A percentile compares a stretch with the other conserved stretches of the same genome.
Evolutionary conservation across 2,113 vertebrate genomes (phyloP).

Genomic region (Chitala chitala): DNA sequence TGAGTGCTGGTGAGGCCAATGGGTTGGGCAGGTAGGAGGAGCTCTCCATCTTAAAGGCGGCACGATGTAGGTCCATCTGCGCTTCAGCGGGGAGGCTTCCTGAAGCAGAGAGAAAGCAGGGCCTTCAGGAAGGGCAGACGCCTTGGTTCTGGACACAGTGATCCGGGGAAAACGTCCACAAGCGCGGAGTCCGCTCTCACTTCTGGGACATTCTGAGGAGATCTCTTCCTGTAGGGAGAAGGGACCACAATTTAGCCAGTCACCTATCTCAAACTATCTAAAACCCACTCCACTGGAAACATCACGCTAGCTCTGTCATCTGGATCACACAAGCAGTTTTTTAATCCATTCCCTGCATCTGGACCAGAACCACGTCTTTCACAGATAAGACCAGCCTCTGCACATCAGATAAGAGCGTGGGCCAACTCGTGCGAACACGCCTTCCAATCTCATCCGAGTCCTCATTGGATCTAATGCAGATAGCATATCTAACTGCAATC

Average conservation of each 20-base stretch:
- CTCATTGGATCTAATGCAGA: conserved; percentile 57
- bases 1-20: conserved; percentile 91
- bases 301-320: conserved; percentile 27
- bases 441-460: conserved; percentile 31
- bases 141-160: neutral
- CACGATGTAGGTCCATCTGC: conserved; percentile 97
- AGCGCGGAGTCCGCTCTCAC: conserved; percentile 20
- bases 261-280: conserved; percentile 34
- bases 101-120: conserved; percentile 33
- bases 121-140: conserved; percentile 21
- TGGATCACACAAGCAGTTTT: conserved; percentile 46
- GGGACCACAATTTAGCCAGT: neutral
- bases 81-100: conserved; percentile 45
- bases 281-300: conserved; percentile 24
- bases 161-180: neutral
- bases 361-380: conserved; percentile 67
- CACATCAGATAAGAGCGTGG: conserved; percentile 57
- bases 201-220: conserved; percentile 32
- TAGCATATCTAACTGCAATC: conserved; percentile 69
- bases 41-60: conserved; percentile 99
- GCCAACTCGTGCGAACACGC: conserved; percentile 34
- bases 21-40: conserved; percentile 98
- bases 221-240: conserved; percentile 32
- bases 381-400: conserved; percentile 56
- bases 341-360: conserved; percentile 54